Evolutionary conservation across 2,113 vertebrate genomes (phyloP), one percentile per base, ranked within the genome.

Genomic region (Chloroceryle aenea): DNA sequence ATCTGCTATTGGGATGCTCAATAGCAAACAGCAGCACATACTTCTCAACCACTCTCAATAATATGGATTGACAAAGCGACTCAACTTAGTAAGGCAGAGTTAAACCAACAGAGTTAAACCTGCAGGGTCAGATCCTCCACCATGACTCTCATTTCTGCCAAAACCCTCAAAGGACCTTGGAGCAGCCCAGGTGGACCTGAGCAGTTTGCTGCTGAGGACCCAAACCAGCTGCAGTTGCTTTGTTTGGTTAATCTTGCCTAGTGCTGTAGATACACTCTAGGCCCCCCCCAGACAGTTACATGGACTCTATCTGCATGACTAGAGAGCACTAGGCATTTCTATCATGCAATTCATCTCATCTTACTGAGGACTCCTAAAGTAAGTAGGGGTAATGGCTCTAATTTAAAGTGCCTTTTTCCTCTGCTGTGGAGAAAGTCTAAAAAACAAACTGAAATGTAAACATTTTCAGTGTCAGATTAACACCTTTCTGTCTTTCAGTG

Each of bases 231-330:
- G 0, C 45, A 4, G 2, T 9, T 42, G 75, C 0, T 4, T 43
- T 23, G 23, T 42, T 36, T 25, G 10, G 12, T 27, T 68, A 63
- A 66, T 29, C 73, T 43, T 68, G 48, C 1, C 50, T 12, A 34
- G 14, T 6, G 30, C 62, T 87, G 43, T 62, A 72, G 56, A 20
- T 3, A 18, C 4, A 4, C 6, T 18, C 7, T 11, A 50, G 23
- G 23, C 48, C 9, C 48, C 12, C 12, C 11, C 0, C 1, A 14
- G 20, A 12, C 62, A 21, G 32, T 8, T 56, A 14, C 2, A 0
- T 19, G 18, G 30, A 6, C 9, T 53, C 63, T 34, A 12, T 12
- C 53, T 43, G 7, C 1, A 21, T 16, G 12, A 10, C 36, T 32
- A 38, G 26, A 52, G 36, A 50, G 29, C 7, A 32, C 16, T 36